Conservation (phyloP, 30 jellyfish, hydroid and myxozoan genomes). For the Aurelia sp. region DNA sequence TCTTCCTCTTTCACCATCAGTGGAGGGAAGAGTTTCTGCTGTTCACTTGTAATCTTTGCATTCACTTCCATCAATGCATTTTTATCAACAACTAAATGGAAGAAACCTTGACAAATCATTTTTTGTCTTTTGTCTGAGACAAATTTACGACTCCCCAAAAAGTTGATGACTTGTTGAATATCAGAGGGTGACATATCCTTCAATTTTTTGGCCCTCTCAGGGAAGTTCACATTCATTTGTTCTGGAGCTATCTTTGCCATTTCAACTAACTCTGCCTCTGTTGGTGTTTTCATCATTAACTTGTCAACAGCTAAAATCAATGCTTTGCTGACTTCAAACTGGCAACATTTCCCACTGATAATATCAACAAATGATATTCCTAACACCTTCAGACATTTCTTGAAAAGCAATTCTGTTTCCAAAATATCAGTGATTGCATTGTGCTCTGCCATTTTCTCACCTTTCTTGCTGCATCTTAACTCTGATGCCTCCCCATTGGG, state of each 20-base stretch:
- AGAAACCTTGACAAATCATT: constrained; percentile 43
- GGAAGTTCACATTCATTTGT: constrained; percentile 50
- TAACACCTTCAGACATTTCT: constrained; percentile 4
- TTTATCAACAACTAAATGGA: constrained; percentile 5
- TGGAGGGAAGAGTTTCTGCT: background rate
- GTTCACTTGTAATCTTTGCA: background rate
- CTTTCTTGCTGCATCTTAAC: background rate
- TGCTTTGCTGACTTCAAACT: constrained; percentile 4
- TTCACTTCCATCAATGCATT: background rate
- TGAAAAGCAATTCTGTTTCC: constrained; percentile 13
- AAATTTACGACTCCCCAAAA: constrained; percentile 11
- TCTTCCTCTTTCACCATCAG: background rate
- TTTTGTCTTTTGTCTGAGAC: constrained; percentile 25
- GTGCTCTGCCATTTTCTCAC: constrained; percentile 30
- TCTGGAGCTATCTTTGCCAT: constrained; percentile 35
- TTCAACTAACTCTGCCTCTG: constrained; percentile 13
- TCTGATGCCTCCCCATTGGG: background rate
- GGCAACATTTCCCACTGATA: constrained; percentile 8
- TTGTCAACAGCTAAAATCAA: constrained; percentile 16
- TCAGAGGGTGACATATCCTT: constrained; percentile 30
- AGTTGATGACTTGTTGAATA: constrained; percentile 12
- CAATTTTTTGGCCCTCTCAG: constrained; percentile 17
- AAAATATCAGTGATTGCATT: constrained; percentile 58
- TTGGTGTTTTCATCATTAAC: constrained; percentile 18
- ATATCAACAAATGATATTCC: constrained; percentile 12